Percentiles rank a stretch among this genome's conserved stretches.
These are phyloP conservation scores for Acanthaster planci DNA, from an alignment of 35 echinoderm and acorn worm genomes.

Conservation along the genomic window DNA sequence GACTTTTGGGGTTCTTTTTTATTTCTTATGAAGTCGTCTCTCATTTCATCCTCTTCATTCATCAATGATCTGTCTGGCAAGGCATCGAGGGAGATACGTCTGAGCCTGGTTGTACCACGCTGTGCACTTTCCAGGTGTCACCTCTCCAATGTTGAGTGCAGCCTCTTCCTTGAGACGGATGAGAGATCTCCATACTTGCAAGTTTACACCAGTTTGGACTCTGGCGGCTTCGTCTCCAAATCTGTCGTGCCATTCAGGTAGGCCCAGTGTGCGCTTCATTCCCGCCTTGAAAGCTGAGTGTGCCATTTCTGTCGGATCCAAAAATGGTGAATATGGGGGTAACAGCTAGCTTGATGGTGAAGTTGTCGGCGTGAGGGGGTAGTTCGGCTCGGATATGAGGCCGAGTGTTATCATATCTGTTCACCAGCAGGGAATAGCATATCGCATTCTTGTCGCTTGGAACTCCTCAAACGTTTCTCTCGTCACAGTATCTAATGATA, in stretches of 20 bases:
- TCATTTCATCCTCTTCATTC: too few species aligned
- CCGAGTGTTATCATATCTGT: too few species aligned
- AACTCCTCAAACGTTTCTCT: too few species aligned
- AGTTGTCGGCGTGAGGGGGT: too few species aligned
- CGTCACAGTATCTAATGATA: too few species aligned
- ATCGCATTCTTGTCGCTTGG: too few species aligned
- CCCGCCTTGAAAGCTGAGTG: constrained; percentile 37
- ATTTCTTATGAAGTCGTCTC: too few species aligned
- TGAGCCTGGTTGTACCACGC: constrained; percentile 40
- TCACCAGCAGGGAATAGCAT: too few species aligned
- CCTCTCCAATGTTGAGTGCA: too few species aligned
- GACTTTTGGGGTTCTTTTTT: too few species aligned
- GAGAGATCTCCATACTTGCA: constrained; percentile 21
- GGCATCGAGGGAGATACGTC: constrained; percentile 25
- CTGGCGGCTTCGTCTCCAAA: not conserved
- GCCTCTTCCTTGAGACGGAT: not conserved
- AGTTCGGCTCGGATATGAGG: too few species aligned
- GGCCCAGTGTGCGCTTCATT: not conserved
- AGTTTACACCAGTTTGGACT: not conserved
- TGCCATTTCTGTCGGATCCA: constrained; percentile 39
- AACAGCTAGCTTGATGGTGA: too few species aligned
- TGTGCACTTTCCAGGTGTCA: not conserved
- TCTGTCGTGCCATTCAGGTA: constrained; percentile 2
- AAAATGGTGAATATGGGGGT: constrained; percentile 15
- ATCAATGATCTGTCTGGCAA: not conserved